Evolutionary conservation across 1,140 invertebrate species (phyloP), one percentile per base, ranked within the genome.

Genomic region (Zophobas atratus): DNA sequence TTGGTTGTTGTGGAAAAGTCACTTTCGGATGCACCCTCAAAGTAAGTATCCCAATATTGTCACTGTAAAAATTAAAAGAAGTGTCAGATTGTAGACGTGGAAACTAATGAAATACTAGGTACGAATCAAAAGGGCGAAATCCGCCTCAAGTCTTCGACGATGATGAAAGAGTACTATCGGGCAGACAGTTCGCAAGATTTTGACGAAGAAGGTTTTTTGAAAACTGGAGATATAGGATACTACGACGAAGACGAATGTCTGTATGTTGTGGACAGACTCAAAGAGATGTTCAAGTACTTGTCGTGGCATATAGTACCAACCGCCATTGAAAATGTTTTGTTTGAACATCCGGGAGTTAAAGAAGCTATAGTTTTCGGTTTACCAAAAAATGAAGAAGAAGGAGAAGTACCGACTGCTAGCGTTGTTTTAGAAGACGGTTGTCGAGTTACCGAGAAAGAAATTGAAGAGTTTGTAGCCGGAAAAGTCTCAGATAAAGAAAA

Each of bases 231-330:
- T 81, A 85, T 95, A 35, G 94, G 89, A 1, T 90, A 90, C 46
- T 90, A 89, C 63, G 91, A 94, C 80, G 85, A 93, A 1, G 87
- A 90, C 0, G 88, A 88, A 1, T 87, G 86, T 60, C 88, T 95
- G 56, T 93, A 87, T 76, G 90, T 96, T 74, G 90, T 91, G 1
- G 94, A 95, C 81, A 86, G 94, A 75, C 79, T 94, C 1, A 96
- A 96, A 79, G 94, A 96, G 82, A 88, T 96, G 4, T 95, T 96
- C 73, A 96, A 96, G 88, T 93, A 92, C 55, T 49, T 41, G 35
- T 2, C 36, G 48, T 76, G 73, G 60, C 75, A 82, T 43, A 80
- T 82, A 43, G 75, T 78, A 43, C 95, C 95, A 6, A 92, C 94
- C 1, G 93, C 95, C 86, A 87, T 97, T 46, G 95, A 97, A 87